Conservation (phyloP, 2,113 vertebrate genomes). For the Pangasianodon hypophthalmus region DNA sequence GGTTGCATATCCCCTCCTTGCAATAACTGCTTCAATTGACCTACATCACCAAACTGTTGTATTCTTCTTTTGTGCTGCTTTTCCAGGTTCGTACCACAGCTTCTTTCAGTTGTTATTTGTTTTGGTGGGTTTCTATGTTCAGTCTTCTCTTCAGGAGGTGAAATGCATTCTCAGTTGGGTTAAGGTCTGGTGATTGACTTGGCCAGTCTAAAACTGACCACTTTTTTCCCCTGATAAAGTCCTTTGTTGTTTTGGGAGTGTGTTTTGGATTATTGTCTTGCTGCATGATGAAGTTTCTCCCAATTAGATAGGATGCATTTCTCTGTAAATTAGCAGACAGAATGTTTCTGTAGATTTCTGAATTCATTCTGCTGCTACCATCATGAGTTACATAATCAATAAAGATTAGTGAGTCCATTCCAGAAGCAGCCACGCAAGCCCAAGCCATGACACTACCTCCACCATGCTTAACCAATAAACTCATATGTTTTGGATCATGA, state of each 20-base stretch:
- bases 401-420: neutral
- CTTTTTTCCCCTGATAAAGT: neutral
- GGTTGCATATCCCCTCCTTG: no score
- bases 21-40: no score
- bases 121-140: no score
- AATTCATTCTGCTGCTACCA: neutral
- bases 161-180: neutral
- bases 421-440: neutral
- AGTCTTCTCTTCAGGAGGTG: neutral
- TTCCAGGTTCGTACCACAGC: no score
- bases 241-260: neutral
- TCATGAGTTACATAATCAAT: neutral
- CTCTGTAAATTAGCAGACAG: neutral
- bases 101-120: no score
- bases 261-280: neutral
- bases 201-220: neutral
- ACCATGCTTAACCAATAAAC: neutral
- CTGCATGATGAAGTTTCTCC: neutral
- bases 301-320: neutral
- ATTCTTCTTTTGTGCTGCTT: no score
- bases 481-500: neutral
- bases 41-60: no score
- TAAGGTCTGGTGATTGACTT: neutral
- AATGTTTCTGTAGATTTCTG: neutral
- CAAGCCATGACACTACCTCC: neutral